Base-by-base conservation (phyloP, 2,888 invertebrate genomes). In the Drosophila meridionalis region DNA sequence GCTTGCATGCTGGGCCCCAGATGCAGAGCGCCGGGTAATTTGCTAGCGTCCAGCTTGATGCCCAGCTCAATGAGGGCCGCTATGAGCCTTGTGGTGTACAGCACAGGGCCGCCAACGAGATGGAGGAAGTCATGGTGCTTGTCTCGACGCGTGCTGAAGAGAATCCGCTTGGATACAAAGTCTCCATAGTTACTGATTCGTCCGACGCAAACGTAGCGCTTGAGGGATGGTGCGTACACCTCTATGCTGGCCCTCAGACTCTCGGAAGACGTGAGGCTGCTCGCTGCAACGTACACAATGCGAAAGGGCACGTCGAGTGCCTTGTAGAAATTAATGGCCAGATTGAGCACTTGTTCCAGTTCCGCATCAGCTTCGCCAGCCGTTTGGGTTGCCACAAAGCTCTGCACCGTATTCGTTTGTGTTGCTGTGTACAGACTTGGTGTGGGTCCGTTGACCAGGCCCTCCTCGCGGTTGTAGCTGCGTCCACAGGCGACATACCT, bases 161-260 rank as follows among this genome's bases (percentile, higher is more conserved):
- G 93, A 52, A 98, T 93, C 68, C 98, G 94, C 92, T 97, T 97
- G 81, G 97, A 96, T 36, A 97, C 94, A 90, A 95, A 98, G 84
- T 96, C 95, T 11, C 95, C 95, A 85, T 95, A 96, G 52, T 96
- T 90, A 28, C 97, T 96, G 45, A 98, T 90, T 92, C 95, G 94
- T 0, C 96, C 97, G 47, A 97, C 95, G 93, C 96, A 96, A 14
- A 97, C 91, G 89, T 96, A 97, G 12, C 93, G 92, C 42, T 95
- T 92, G 14, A 94, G 91, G 75, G 94, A 94, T 11, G 94, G 94
- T 1, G 97, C 97, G 94, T 95, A 97, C 94, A 97, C 95, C 93
- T 97, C 96, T 78, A 97, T 94, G 3, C 94, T 94, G 1, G 96
- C 93, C 73, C 96, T 94, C 36, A 96, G 93, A 66, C 95, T 95